Conservation (phyloP, 2,113 vertebrate species). For the Trogon surrucura region DNA sequence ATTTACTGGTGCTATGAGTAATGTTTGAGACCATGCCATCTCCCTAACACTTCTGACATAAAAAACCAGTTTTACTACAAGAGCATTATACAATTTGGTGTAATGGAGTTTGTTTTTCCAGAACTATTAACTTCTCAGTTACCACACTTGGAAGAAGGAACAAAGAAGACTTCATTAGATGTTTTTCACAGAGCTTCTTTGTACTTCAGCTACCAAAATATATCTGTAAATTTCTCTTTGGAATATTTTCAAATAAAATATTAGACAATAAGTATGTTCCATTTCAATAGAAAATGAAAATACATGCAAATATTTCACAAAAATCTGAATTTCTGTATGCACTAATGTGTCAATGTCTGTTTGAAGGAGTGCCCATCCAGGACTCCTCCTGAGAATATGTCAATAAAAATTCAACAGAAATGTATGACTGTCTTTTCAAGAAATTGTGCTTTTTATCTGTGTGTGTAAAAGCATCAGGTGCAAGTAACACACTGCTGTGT, state of each 20-base stretch:
- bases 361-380: background rate
- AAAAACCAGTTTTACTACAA: background rate
- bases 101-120: background rate
- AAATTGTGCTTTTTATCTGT: background rate
- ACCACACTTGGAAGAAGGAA: background rate
- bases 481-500: background rate
- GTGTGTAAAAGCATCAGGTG: background rate
- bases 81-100: background rate
- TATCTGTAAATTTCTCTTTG: background rate
- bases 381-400: background rate
- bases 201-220: background rate
- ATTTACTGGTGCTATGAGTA: background rate
- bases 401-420: background rate
- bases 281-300: background rate
- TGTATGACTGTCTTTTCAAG: background rate
- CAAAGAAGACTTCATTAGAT: background rate
- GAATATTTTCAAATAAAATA: background rate
- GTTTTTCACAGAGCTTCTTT: background rate
- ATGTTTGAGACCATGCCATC: background rate
- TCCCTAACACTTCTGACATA: background rate
- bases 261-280: background rate
- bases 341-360: background rate
- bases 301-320: background rate
- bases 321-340: background rate
- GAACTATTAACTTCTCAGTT: background rate